Conservation (phyloP, 2,888 invertebrate species). For the Phengaris arion region DNA sequence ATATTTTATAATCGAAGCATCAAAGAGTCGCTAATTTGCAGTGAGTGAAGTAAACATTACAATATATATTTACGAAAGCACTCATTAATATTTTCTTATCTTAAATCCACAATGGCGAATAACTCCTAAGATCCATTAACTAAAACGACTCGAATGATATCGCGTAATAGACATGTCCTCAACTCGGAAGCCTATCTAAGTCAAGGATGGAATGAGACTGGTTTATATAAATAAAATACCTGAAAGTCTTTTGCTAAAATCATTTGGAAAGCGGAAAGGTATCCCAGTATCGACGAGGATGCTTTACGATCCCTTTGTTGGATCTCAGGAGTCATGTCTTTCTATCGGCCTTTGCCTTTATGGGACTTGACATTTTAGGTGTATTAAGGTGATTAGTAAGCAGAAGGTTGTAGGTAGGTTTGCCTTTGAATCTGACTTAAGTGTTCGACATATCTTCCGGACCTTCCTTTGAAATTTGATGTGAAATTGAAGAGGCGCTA, state of each 20-base stretch:
- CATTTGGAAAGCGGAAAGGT: not conserved
- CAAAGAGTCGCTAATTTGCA: not conserved
- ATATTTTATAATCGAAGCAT: not conserved
- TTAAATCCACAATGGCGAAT: slow-evolving; percentile 8
- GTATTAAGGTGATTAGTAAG: not conserved
- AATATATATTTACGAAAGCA: not conserved
- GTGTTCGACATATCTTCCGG: not conserved
- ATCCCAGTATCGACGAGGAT: not conserved
- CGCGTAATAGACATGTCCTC: slow-evolving; percentile 17
- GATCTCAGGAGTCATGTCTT: not conserved
- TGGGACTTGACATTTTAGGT: not conserved
- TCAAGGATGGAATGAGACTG: not conserved
- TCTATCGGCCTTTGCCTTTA: not conserved
- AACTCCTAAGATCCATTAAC: not conserved
- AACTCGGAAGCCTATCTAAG: slow-evolving; percentile 1
- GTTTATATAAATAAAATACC: not conserved
- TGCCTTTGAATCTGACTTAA: no score
- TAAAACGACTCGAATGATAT: slow-evolving; percentile 9
- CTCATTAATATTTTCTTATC: slow-evolving; percentile 23
- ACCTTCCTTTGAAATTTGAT: not conserved
- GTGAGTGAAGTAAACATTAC: slow-evolving; percentile 4
- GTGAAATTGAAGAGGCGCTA: not conserved
- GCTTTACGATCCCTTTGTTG: slow-evolving; percentile 9
- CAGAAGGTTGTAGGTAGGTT: not conserved
- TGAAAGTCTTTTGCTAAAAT: not conserved